These are phyloP conservation scores for Pungitius pungitius DNA, from an alignment of 2,113 vertebrate species.

Conservation along the genomic window DNA sequence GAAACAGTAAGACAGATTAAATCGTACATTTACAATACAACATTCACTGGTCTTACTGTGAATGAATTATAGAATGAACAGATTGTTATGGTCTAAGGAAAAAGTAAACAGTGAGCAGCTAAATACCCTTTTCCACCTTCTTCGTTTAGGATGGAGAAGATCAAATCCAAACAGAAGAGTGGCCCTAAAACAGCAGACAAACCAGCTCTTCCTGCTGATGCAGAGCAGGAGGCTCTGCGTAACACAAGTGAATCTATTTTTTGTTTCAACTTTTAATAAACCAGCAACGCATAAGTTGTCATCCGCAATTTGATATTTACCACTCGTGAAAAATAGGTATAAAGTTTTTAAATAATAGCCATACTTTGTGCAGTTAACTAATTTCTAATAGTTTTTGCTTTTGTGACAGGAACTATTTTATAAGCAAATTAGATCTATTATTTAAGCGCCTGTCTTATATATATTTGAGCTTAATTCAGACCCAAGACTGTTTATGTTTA, in stretches of 20 bases:
- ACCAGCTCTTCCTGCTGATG: slow-evolving; percentile 26
- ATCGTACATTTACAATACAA: background rate
- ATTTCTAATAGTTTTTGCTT: background rate
- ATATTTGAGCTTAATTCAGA: slow-evolving; percentile 1
- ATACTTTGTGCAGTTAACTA: background rate
- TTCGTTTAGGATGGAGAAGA: slow-evolving; percentile 82
- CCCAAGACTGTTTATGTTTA: background rate
- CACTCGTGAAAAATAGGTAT: background rate
- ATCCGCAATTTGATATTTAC: background rate
- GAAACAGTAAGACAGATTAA: slow-evolving; percentile 74
- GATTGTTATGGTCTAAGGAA: background rate
- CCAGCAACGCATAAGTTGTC: background rate
- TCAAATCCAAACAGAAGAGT: slow-evolving; percentile 79
- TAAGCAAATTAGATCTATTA: background rate
- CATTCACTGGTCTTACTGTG: background rate
- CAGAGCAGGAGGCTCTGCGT: slow-evolving; percentile 58
- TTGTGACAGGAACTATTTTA: background rate
- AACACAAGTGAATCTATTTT: slow-evolving; percentile 25
- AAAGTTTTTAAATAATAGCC: background rate
- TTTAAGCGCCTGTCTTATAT: background rate
- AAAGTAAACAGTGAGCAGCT: background rate
- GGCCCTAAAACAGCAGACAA: slow-evolving; percentile 30
- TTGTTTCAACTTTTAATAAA: slow-evolving; percentile 9
- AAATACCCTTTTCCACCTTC: background rate
- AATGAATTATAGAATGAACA: background rate